Evolutionary conservation across 2,113 vertebrate species (phyloP).

Genomic region (Planiliza haematocheilus): DNA sequence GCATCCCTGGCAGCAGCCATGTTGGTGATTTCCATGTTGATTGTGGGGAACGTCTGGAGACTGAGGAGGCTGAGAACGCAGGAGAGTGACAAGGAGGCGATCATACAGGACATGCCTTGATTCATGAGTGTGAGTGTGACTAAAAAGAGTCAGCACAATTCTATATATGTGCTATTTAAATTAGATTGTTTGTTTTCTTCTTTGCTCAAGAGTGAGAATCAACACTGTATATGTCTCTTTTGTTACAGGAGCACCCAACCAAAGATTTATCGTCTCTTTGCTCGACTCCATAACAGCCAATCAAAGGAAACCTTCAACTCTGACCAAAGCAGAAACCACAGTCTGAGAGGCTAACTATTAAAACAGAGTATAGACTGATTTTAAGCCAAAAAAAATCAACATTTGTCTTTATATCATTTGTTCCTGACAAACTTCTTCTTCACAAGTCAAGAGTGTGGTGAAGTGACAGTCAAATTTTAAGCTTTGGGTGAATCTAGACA

Average conservation of each 20-base stretch:
- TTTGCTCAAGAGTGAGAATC: not conserved
- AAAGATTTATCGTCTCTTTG: conserved; percentile 6
- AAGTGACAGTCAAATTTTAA: no score
- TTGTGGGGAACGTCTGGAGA: conserved; percentile 75
- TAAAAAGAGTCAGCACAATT: not conserved
- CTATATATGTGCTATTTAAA: no score
- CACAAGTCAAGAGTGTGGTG: no score
- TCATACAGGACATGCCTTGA: conserved; percentile 42
- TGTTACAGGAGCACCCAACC: conserved; percentile 20
- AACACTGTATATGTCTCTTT: not conserved
- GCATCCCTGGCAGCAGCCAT: conserved; percentile 64
- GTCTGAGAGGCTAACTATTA: no score
- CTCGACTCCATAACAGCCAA: not conserved
- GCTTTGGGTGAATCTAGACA: no score
- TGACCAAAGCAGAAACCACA: not conserved
- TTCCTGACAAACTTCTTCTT: no score
- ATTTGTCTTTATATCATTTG: conserved; percentile 13
- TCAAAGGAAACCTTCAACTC: not conserved
- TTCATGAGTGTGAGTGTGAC: conserved; percentile 30
- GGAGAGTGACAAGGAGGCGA: not conserved
- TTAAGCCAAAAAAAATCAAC: conserved; percentile 4
- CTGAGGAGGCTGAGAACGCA: conserved; percentile 28
- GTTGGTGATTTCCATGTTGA: conserved; percentile 74
- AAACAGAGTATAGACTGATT: no score
- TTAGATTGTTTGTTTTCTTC: not conserved